Evolutionary conservation across 1,140 invertebrate genomes (phyloP), one percentile per base, ranked within the genome.

Genomic region (Drosophila bocqueti): DNA sequence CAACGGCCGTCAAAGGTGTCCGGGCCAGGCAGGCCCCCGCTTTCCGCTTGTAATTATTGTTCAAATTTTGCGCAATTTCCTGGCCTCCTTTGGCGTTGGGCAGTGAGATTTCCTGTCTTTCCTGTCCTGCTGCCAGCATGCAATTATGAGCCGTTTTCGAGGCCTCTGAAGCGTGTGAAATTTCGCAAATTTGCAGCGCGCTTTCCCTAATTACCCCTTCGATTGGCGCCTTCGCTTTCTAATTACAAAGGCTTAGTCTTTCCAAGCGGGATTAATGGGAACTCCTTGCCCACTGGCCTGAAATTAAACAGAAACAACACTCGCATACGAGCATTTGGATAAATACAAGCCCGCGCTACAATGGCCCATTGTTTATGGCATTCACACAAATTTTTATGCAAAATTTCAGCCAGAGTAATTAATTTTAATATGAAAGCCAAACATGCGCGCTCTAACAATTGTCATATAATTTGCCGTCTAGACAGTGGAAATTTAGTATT

Each of bases 381-480:
- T 43, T 63, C 66, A 42, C 78, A 71, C 47, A 64, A 72, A 75
- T 84, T 89, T 83, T 60, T 90, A 79, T 84, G 78, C 79, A 76
- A 71, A 90, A 76, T 52, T 68, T 59, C 79, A 74, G 68, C 54
- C 73, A 42, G 78, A 90, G 85, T 90, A 90, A 90, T 90, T 90
- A 90, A 90, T 90, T 90, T 90, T 90, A 90, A 90, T 90, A 90
- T 90, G 86, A 90, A 90, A 91, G 86, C 80, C 79, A 90, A 90
- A 90, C 85, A 90, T 82, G 76, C 75, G 62, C 75, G 55, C 86
- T 75, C 82, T 76, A 81, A 92, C 91, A 92, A 92, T 92, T 92
- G 91, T 92, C 91, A 92, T 92, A 92, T 92, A 92, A 92, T 92
- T 92, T 92, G 82, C 91, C 87, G 91, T 92, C 91, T 92, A 92